Evolutionary conservation across 2,113 vertebrate genomes (phyloP), one percentile per base, ranked within the genome.

Genomic region (Chloropsis cyanopogon): DNA sequence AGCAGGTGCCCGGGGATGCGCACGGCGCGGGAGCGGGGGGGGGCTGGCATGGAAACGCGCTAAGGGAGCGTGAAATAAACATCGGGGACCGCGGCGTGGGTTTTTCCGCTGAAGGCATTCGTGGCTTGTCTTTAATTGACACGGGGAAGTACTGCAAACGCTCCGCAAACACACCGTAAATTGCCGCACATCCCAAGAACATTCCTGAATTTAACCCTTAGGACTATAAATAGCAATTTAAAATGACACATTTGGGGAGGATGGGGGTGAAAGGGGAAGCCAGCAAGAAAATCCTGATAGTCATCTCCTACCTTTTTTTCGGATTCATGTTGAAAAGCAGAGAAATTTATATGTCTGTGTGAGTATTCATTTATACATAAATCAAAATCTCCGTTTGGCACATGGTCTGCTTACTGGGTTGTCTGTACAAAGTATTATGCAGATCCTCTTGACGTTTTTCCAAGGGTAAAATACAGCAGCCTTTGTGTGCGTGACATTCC

Each of bases 1-100:
- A 93, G 95, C 95, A 96, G 96, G 96, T 96, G 95, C 93, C 64
- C 26, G 46, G 75, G 37, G 87, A 68, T 63, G 64, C 18, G 82
- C 33, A 12, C 39, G 41, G 70, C 56, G 89, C 42, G 22, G 37
- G 11, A 56, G n/a, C n/a, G n/a, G n/a, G 41, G 54, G 52, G 37
- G 66, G 37, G 59, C 82, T 29, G 88, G 41, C 31, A 56, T 46
- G 72, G 78, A 29, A 70, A 65, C 16, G 33, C 63, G 12, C 49
- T 24, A 16, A 56, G 57, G 35, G 41, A 84, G 56, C 65, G 79
- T 60, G 90, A 80, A 66, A 83, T 65, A 33, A 75, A 75, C 54
- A 39, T 24, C 72, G 35, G 69, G 68, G 70, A 18, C 46, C 29
- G 53, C 15, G 46, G 69, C 39, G 82, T 17, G 77, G 53, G 80